A percentile compares a stretch with the other conserved stretches of the same genome.
Conservation (phyloP, 2,888 invertebrate species). For the Prosapia bicincta region DNA sequence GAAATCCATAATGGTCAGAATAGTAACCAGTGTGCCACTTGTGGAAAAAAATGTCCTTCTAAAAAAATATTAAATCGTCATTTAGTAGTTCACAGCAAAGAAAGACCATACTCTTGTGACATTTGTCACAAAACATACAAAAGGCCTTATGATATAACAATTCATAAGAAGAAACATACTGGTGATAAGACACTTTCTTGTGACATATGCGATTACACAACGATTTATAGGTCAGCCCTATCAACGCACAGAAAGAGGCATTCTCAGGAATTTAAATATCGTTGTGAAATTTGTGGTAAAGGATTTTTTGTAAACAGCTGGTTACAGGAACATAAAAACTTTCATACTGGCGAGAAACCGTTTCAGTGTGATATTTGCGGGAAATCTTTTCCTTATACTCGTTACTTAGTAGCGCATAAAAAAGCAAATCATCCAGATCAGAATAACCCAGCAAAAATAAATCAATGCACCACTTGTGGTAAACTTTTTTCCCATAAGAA, state of each 20-base stretch:
- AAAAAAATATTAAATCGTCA: slow-evolving; percentile 21
- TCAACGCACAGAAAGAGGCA: slow-evolving; percentile 58
- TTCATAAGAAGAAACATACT: slow-evolving; percentile 50
- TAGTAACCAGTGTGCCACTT: slow-evolving; percentile 13
- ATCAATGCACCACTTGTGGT: slow-evolving; percentile 52
- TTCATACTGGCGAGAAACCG: slow-evolving; percentile 42
- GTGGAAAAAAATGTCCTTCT: slow-evolving; percentile 25
- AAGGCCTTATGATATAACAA: slow-evolving; percentile 40
- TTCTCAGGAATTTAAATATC: slow-evolving; percentile 50
- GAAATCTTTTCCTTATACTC: slow-evolving; percentile 46
- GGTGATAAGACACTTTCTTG: slow-evolving; percentile 45
- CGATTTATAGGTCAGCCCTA: slow-evolving; percentile 44
- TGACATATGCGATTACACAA: slow-evolving; percentile 47
- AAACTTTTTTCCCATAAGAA: slow-evolving; percentile 46
- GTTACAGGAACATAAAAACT: slow-evolving; percentile 56
- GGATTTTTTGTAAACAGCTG: slow-evolving; percentile 45
- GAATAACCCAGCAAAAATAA: slow-evolving; percentile 34
- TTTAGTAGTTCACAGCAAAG: slow-evolving; percentile 28
- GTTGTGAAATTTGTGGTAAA: slow-evolving; percentile 45
- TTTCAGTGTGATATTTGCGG: slow-evolving; percentile 44
- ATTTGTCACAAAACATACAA: slow-evolving; percentile 37
- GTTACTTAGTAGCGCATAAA: slow-evolving; percentile 45
- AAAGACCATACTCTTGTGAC: slow-evolving; percentile 36
- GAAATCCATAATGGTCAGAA: neutral
- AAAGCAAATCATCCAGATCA: slow-evolving; percentile 29